Evolutionary conservation across 2,797 vertebrate species (phyloP), one percentile per base, ranked within the genome.

Genomic region (Amblyraja radiata): DNA sequence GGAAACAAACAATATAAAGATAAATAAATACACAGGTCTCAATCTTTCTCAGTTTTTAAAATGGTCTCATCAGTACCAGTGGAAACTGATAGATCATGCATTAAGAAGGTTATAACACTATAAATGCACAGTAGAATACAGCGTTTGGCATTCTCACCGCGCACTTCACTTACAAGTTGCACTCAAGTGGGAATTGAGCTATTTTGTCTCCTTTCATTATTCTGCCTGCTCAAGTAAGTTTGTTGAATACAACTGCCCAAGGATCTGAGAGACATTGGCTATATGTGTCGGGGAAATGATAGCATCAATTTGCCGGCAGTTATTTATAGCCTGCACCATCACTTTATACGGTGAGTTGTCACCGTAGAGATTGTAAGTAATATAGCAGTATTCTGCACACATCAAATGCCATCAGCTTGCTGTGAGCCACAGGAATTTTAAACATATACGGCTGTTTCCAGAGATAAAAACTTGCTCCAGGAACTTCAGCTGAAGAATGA

Each of bases 161-260:
- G 65, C 71, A 25, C 21, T 32, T 73, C 73, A 16, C 68, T 73
- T 73, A 73, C 32, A 91, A 71, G 32, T 18, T 23, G 63, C 18
- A n/a, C 18, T 46, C 2, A 10, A 28, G 18, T 14, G 88, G 14
- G 68, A 73, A 25, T 74, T 46, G 88, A 65, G 68, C 32, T 73
- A 39, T 71, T n/a, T 91, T 91, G 88, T 91, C 88, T 91, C 68
- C 73, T 71, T 71, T 91, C 88, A 91, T 91, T 91, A 91, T 32
- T 73, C 39, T 21, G 65, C 63, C 65, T 90, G 88, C 88, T 65
- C n/a, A 91, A 32, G 65, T 36, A 18, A 25, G 65, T 39, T 73
- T 73, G 88, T 71, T 39, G 88, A 71, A 63, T 90, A 36, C 71
- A 91, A 91, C 7, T 91, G 65, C 88, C 39, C 1, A 65, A 73